phyloP scores from a whole-genome alignment of 2,797 vertebrate species.

The Halcyon leucocephala region DNA sequence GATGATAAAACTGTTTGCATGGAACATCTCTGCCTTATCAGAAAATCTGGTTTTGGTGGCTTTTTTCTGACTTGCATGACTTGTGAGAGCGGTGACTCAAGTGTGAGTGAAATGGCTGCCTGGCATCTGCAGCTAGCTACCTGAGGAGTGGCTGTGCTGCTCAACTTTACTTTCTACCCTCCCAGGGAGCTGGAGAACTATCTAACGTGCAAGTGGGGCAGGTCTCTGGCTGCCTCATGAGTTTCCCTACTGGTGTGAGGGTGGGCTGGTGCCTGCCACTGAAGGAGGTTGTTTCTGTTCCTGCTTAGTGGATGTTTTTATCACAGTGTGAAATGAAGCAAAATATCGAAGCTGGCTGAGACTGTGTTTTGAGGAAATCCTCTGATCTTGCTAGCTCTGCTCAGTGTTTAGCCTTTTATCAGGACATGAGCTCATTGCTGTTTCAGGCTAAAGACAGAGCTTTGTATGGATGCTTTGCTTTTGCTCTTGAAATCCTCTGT shows the following conservation, averaged over 20 bases:
- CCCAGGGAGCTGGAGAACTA: background rate
- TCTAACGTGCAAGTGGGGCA: background rate
- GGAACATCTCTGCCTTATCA: background rate
- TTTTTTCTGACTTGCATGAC: background rate
- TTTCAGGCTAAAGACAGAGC: conserved; percentile 45
- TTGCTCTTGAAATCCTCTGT: conserved; percentile 12
- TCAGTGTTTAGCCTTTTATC: conserved; percentile 57
- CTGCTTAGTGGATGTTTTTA: background rate
- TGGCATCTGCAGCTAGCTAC: background rate
- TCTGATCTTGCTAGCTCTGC: conserved; percentile 47
- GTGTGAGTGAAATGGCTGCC: background rate
- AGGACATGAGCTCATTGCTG: conserved; percentile 11
- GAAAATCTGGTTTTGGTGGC: background rate
- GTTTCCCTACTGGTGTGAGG: background rate
- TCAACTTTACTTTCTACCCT: background rate
- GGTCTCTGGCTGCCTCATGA: background rate
- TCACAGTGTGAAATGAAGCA: background rate
- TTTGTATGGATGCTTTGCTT: conserved; percentile 35
- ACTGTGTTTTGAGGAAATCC: conserved; percentile 30
- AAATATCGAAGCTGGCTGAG: background rate
- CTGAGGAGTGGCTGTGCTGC: background rate
- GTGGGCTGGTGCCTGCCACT: background rate
- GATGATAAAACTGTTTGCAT: background rate
- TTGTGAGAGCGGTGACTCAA: background rate
- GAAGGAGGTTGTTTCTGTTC: background rate